These are phyloP conservation scores for Dexiosoma caninum DNA, from an alignment of 2,888 invertebrate species.

Conservation along the genomic window DNA sequence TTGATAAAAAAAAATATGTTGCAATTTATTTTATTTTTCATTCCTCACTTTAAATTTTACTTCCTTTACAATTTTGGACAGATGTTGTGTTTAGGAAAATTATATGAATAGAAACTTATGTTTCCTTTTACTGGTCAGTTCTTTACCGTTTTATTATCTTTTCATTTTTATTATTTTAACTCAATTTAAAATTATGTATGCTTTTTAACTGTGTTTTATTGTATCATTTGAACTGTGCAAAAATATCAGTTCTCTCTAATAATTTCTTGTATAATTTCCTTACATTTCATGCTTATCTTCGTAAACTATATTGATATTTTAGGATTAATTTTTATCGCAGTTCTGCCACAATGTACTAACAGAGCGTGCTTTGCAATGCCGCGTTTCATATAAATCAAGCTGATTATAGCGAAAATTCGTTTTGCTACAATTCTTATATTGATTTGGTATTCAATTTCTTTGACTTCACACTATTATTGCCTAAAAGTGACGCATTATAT, in stretches of 20 bases:
- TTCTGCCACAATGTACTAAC: constrained; percentile 22
- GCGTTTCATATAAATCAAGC: not conserved
- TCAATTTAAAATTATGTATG: constrained; percentile 42
- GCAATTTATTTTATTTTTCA: constrained; percentile 9
- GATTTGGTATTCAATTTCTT: not conserved
- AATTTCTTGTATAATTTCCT: constrained; percentile 45
- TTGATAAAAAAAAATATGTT: not conserved
- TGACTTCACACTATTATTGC: not conserved
- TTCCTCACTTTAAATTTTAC: not conserved
- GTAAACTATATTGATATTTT: constrained; percentile 21
- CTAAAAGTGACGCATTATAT: too few species aligned
- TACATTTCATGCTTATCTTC: constrained; percentile 49
- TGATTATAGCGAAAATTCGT: not conserved
- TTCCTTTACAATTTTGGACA: not conserved
- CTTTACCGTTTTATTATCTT: not conserved
- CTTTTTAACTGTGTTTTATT: constrained; percentile 60
- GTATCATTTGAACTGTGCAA: constrained; percentile 47
- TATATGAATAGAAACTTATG: not conserved
- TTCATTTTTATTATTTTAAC: constrained; percentile 15
- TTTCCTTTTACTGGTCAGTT: not conserved
- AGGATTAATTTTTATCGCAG: not conserved
- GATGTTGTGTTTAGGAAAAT: not conserved
- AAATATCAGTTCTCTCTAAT: constrained; percentile 36
- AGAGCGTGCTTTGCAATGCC: constrained; percentile 20
- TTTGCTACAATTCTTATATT: constrained; percentile 27